phyloP scores from a whole-genome alignment of 2,888 invertebrate species.

The Subacronicta megacephala region DNA sequence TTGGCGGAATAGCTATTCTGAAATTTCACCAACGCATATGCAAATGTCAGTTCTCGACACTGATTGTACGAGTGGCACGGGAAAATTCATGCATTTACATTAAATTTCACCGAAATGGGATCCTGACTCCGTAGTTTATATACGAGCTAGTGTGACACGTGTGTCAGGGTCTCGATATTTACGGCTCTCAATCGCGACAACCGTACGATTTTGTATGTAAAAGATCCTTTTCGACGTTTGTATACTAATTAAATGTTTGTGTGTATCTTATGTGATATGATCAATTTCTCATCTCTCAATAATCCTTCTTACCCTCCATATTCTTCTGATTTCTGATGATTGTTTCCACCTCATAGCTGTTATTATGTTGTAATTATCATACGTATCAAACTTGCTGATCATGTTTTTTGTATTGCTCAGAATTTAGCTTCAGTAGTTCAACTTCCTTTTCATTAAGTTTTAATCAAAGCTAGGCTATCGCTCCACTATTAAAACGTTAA shows the following conservation, averaged over 20 bases:
- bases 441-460: slow-evolving; percentile 68
- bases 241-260: slow-evolving; percentile 19
- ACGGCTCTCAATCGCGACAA: slow-evolving; percentile 80
- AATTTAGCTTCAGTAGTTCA: slow-evolving; percentile 36
- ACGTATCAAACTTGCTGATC: slow-evolving; percentile 11
- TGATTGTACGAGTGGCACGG: slow-evolving; percentile 88
- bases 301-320: no score
- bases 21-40: slow-evolving; percentile 88
- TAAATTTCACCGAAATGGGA: slow-evolving; percentile 87
- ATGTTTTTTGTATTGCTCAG: slow-evolving; percentile 8
- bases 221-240: slow-evolving; percentile 1
- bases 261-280: slow-evolving; percentile 1
- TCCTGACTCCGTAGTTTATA: slow-evolving; percentile 81
- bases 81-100: slow-evolving; percentile 89
- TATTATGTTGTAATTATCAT: slow-evolving; percentile 7
- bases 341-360: neutral
- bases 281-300: neutral
- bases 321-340: slow-evolving; percentile 9
- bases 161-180: slow-evolving; percentile 77
- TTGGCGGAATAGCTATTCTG: slow-evolving; percentile 84
- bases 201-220: slow-evolving; percentile 38
- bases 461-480: slow-evolving; percentile 73
- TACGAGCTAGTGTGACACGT: slow-evolving; percentile 80
- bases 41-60: slow-evolving; percentile 89
- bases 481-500: slow-evolving; percentile 65